Evolutionary conservation across 2,113 vertebrate genomes (phyloP).

Genomic region (Canis aureus): DNA sequence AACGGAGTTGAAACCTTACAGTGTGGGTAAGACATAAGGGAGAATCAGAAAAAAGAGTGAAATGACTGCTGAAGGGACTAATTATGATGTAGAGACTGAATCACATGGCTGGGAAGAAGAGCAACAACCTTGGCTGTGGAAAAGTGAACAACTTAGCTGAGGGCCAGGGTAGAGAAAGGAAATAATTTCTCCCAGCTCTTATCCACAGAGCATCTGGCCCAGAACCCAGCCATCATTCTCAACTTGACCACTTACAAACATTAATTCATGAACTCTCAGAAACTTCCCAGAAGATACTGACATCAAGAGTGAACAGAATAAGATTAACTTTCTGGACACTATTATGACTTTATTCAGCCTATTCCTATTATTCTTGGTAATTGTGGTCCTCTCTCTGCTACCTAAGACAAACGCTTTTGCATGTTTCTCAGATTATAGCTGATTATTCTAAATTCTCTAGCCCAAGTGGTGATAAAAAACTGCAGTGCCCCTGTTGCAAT

Average conservation of each 20-base stretch:
- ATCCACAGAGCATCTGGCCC: neutral
- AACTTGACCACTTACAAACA: neutral
- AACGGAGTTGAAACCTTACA: neutral
- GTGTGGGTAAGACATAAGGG: neutral
- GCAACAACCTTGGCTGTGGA: neutral
- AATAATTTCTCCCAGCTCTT: conserved; percentile 27
- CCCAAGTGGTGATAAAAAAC: neutral
- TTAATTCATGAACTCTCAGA: neutral
- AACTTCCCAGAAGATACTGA: neutral
- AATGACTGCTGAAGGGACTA: neutral
- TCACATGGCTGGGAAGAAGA: neutral
- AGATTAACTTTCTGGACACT: neutral
- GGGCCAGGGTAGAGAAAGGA: neutral
- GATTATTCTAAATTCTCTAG: neutral
- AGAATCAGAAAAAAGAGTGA: neutral
- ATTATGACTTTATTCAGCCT: neutral
- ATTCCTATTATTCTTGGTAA: neutral
- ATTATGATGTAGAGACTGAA: neutral
- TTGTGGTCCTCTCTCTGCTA: neutral
- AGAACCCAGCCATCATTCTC: neutral
- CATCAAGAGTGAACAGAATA: neutral
- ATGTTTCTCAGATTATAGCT: conserved; percentile 10
- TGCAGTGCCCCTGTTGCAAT: neutral
- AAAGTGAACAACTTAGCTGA: neutral
- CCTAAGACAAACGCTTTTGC: neutral